Evolutionary conservation across 2,797 vertebrate genomes (phyloP).

Genomic region (Spinus olivaceus): DNA sequence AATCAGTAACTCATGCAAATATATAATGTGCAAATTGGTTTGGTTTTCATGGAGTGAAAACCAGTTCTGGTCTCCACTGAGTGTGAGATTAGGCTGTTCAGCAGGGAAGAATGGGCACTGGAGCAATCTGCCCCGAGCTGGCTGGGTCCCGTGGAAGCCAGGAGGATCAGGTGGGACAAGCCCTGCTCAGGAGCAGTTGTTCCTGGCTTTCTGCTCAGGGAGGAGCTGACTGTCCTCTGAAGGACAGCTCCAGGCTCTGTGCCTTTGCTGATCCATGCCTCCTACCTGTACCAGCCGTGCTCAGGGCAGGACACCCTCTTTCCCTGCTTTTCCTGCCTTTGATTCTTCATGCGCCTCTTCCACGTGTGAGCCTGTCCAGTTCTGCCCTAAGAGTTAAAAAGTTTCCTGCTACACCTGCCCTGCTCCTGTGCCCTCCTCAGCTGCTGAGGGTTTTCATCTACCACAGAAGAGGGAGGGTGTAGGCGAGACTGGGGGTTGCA

Average conservation of each 20-base stretch:
- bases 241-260: background rate
- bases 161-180: background rate
- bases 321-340: background rate
- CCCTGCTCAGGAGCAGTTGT: background rate
- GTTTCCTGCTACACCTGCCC: background rate
- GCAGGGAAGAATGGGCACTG: background rate
- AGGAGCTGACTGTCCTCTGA: background rate
- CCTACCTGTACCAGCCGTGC: background rate
- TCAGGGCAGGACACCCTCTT: background rate
- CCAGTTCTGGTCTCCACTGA: background rate
- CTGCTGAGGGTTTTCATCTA: background rate
- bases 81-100: background rate
- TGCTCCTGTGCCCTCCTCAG: background rate
- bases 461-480: background rate
- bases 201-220: background rate
- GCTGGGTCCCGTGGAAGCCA: background rate
- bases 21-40: background rate
- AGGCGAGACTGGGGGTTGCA: no score
- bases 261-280: background rate
- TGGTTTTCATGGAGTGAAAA: background rate
- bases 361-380: rapidly evolving
- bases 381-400: background rate
- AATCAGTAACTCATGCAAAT: background rate
- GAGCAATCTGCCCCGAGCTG: rapidly evolving
- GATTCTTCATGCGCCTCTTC: background rate